Conservation (phyloP, 2,888 invertebrate genomes). For the Euplagia quadripunctaria region DNA sequence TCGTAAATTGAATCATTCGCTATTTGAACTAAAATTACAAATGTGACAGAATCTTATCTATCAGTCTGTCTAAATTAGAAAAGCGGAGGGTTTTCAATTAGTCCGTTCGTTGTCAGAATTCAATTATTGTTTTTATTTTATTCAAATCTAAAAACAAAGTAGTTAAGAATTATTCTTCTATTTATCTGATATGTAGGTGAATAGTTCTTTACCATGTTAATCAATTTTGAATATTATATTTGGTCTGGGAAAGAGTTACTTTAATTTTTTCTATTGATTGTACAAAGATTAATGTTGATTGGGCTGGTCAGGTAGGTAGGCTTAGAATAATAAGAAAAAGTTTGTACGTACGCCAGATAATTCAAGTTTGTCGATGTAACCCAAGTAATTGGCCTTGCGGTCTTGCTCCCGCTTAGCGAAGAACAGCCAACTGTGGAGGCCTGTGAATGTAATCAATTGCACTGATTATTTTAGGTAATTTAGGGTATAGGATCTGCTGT, state of each 20-base stretch:
- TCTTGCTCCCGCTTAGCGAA: constrained; percentile 92
- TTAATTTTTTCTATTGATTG: too few relatives aligned
- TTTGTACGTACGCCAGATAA: constrained; percentile 89
- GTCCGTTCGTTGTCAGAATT: background rate
- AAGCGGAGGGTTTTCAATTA: background rate
- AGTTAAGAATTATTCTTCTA: background rate
- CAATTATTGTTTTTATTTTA: background rate
- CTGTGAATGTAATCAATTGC: constrained; percentile 67
- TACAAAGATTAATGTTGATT: too few relatives aligned
- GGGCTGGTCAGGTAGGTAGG: too few relatives aligned
- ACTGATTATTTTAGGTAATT: background rate
- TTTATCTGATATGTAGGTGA: too few relatives aligned
- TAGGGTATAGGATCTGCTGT: background rate
- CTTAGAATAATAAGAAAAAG: background rate
- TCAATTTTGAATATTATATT: background rate
- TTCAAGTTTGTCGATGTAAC: constrained; percentile 92
- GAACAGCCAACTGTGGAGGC: constrained; percentile 97
- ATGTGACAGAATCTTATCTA: background rate
- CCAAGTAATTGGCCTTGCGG: constrained; percentile 92
- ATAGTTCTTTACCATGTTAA: background rate
- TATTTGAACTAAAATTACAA: too few relatives aligned
- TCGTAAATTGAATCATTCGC: background rate
- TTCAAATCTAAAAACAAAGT: background rate
- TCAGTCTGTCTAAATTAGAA: background rate
- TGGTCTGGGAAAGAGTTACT: too few relatives aligned